Percentiles rank a stretch among this genome's conserved stretches.
Conservation (phyloP, 2,797 vertebrate species). For the Cyprinodon diabolis region DNA sequence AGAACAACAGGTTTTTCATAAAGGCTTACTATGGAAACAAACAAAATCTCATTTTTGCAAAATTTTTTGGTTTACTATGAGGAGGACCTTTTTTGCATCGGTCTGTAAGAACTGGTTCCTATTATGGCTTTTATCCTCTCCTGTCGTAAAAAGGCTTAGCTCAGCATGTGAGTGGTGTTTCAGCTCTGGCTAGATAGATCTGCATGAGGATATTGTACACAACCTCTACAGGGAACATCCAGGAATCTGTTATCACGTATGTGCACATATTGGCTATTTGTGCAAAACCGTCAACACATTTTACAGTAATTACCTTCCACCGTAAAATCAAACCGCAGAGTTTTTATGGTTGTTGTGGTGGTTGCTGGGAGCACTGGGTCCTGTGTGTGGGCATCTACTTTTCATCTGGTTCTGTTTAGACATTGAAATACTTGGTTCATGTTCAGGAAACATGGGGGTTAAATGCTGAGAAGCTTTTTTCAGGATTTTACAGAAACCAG, state of each 20-base stretch:
- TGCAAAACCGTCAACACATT: slow-evolving; percentile 3
- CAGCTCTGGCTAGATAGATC: background rate
- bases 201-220: background rate
- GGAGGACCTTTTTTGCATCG: background rate
- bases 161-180: background rate
- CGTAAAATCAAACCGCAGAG: background rate
- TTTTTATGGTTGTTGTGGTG: slow-evolving; percentile 1
- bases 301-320: background rate
- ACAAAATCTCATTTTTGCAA: too few species aligned
- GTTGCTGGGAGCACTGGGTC: background rate
- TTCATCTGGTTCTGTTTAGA: slow-evolving; percentile 18
- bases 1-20: background rate
- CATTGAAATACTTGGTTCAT: slow-evolving; percentile 9
- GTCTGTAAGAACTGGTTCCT: background rate
- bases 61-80: too few species aligned
- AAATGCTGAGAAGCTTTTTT: background rate
- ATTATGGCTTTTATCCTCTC: background rate
- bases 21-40: too few species aligned
- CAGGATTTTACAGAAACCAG: background rate
- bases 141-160: background rate
- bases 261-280: background rate
- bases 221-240: background rate
- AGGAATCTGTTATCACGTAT: background rate
- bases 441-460: slow-evolving; percentile 6
- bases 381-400: background rate